Percentiles rank a stretch among this genome's conserved stretches.
phyloP scores from a whole-genome alignment of 2,797 vertebrate genomes.

The Anas flavirostris region DNA sequence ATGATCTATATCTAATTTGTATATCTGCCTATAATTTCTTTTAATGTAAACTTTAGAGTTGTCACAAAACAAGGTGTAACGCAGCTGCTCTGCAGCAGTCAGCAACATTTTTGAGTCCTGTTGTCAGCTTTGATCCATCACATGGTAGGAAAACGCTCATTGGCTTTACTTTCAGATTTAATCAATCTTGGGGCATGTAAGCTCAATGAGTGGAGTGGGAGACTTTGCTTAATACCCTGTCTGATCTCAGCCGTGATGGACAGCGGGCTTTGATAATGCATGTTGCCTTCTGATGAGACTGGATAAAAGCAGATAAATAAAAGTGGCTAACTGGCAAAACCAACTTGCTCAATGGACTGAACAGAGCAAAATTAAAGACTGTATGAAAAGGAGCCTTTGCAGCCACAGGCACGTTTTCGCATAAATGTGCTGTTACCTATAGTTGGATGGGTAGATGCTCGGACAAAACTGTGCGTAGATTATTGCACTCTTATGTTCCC shows the following conservation, averaged over 20 bases:
- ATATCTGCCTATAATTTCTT: neutral
- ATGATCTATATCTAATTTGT: neutral
- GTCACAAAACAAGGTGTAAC: neutral
- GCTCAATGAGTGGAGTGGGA: neutral
- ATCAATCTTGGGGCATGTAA: neutral
- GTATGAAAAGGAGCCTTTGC: neutral
- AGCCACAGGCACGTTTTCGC: neutral
- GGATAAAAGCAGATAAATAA: neutral
- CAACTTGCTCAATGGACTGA: neutral
- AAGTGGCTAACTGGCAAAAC: neutral
- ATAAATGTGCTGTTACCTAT: fast-evolving
- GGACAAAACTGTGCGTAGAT: neutral
- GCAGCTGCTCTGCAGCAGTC: neutral
- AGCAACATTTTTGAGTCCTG: neutral
- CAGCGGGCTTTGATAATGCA: neutral
- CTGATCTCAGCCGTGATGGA: neutral
- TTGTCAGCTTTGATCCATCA: neutral
- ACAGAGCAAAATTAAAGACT: neutral
- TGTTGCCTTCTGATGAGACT: neutral
- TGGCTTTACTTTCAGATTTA: neutral
- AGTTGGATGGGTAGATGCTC: neutral
- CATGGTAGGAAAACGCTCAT: neutral
- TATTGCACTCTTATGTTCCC: neutral
- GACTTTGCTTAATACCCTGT: neutral
- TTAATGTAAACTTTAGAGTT: neutral